Base-by-base conservation (phyloP, 2,888 invertebrate species). In the Kuschelorhynchus macadamiae region DNA sequence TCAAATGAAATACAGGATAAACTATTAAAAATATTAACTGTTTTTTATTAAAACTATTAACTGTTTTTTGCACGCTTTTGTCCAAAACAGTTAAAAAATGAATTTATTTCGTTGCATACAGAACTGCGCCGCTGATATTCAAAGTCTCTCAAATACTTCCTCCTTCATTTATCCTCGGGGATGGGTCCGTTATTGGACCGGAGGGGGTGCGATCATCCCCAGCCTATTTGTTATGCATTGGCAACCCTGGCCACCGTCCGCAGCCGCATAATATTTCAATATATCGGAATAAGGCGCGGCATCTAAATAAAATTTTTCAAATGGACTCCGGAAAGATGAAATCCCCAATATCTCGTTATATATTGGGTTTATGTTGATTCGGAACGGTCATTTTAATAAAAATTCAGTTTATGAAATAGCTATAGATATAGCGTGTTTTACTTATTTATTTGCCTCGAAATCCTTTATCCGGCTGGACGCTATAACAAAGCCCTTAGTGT, bases 141-240 rank as follows among this genome's bases (percentile, higher is more conserved):
- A 59, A 59, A 64, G 49, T 56, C 44, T 50, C 42, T 56, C 36
- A 33, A 64, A 57, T 64, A 50, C 50, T 64, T 64, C 55, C 55
- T 62, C 21, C 56, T 67, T 67, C 63, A 67, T 67, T 67, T 57
- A 67, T 67, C 59, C 68, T 52, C 33, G 25, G 64, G 64, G 64
- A 64, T 53, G 20, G 36, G 53, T 52, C 44, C 64, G 53, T 71
- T 75, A 80, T 80, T 80, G 79, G 80, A 77, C 76, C 74, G 74
- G 71, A 62, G 80, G 79, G 79, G 80, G 81, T 79, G 80, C 71
- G 80, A 81, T 81, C 80, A 81, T 81, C 80, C 79, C 55, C 59
- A 77, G 70, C 72, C 79, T 82, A 82, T 82, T 82, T 82, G 82
- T 81, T 82, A 82, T 82, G 82, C 82, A 82, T 82, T 82, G 82